phyloP scores from a whole-genome alignment of 2,113 vertebrate species.

The Typhlomys cinereus region DNA sequence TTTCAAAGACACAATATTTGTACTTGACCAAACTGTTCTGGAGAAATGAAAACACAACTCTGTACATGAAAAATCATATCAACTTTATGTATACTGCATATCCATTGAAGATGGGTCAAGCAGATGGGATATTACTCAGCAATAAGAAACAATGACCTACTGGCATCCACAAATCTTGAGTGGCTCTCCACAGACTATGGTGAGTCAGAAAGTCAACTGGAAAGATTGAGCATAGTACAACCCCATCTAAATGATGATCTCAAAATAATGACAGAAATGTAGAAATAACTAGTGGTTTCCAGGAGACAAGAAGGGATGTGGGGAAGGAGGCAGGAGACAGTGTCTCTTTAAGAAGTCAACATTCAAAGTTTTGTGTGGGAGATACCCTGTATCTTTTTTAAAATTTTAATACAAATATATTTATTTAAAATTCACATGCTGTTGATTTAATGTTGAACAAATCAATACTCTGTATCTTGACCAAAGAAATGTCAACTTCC shows the following conservation, averaged over 20 bases:
- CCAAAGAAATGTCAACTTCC: not conserved
- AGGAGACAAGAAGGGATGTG: not conserved
- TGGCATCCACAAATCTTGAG: not conserved
- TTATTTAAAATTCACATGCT: no score
- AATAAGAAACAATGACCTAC: not conserved
- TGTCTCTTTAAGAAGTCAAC: not conserved
- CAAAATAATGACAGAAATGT: not conserved
- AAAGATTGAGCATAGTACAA: not conserved
- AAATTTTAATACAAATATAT: no score
- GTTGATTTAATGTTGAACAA: no score
- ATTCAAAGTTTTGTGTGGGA: not conserved
- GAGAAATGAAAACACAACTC: no score
- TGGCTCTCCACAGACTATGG: not conserved
- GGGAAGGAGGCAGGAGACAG: not conserved
- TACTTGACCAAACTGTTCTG: no score
- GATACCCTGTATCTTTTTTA: no score
- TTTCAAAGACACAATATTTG: no score
- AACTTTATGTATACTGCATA: not conserved
- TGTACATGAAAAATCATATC: not conserved
- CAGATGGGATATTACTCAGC: not conserved
- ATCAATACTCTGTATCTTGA: not conserved
- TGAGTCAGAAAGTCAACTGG: not conserved
- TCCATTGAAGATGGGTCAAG: not conserved
- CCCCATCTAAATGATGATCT: not conserved
- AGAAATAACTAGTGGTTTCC: not conserved